A percentile compares a stretch with the other conserved stretches of the same genome.
Conservation (phyloP, 2,113 vertebrate genomes). For the Ammodytes marinus region DNA sequence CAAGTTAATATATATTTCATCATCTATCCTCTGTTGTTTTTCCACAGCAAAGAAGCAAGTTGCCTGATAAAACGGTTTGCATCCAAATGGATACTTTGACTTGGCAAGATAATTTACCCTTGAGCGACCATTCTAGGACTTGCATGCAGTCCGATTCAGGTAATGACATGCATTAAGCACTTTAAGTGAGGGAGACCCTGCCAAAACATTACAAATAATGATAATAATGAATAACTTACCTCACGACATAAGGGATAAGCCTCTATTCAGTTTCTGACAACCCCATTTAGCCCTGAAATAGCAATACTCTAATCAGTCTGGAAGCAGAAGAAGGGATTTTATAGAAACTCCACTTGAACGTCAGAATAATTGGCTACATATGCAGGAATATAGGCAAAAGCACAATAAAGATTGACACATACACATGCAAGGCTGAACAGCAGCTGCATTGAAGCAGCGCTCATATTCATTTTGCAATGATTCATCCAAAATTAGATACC, state of each 20-base stretch:
- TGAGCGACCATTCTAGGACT: slow-evolving; percentile 17
- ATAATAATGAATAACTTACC: slow-evolving; percentile 16
- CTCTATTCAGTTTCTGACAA: slow-evolving; percentile 9
- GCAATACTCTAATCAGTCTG: slow-evolving; percentile 35
- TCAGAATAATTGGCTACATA: slow-evolving; percentile 53
- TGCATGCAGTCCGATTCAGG: slow-evolving; percentile 38
- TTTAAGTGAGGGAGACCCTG: background rate
- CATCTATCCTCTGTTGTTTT: slow-evolving; percentile 16
- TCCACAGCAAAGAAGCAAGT: slow-evolving; percentile 6
- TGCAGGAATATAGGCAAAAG: slow-evolving; percentile 32
- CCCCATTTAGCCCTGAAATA: slow-evolving; percentile 26
- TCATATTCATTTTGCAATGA: slow-evolving; percentile 20
- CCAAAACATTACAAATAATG: slow-evolving; percentile 33
- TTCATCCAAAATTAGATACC: slow-evolving; percentile 1
- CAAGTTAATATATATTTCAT: background rate
- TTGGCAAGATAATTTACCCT: slow-evolving; percentile 40
- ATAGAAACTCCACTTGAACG: slow-evolving; percentile 43
- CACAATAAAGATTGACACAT: slow-evolving; percentile 48
- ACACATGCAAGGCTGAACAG: slow-evolving; percentile 33
- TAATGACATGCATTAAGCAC: slow-evolving; percentile 44
- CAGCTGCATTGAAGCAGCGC: slow-evolving; percentile 26
- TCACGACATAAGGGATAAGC: background rate
- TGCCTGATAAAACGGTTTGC: slow-evolving; percentile 25
- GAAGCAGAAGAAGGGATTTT: slow-evolving; percentile 41
- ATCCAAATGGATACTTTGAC: slow-evolving; percentile 22